Evolutionary conservation across 2,113 vertebrate species (phyloP).

Genomic region (Mus musculus): DNA sequence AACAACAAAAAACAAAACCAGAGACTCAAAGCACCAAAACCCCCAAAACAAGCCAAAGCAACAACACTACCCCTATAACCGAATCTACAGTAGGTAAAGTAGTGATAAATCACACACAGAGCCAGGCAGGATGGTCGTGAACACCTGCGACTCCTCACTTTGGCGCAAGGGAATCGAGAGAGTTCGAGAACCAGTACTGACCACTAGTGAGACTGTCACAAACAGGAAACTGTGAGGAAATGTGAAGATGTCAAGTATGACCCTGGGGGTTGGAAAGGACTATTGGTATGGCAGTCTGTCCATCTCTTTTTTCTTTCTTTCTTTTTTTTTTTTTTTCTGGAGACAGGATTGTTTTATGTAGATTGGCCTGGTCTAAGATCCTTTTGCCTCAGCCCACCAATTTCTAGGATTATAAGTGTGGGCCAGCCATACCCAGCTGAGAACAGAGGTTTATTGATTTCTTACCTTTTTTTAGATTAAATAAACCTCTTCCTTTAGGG

Average conservation of each 20-base stretch:
- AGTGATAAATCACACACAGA: not conserved
- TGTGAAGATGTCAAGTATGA: not conserved
- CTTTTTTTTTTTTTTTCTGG: not conserved
- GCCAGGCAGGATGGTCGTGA: not conserved
- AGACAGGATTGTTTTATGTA: not conserved
- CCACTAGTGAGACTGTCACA: not conserved
- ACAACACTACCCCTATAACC: not conserved
- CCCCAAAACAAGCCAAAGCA: not conserved
- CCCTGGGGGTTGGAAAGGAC: slow-evolving; percentile 32
- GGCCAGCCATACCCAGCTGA: not conserved
- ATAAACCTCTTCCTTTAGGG: not conserved
- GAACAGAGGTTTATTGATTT: slow-evolving; percentile 35
- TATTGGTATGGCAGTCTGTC: not conserved
- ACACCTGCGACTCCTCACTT: not conserved
- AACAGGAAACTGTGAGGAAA: not conserved
- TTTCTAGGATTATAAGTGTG: not conserved
- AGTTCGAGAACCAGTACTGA: not conserved
- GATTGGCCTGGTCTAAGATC: not conserved
- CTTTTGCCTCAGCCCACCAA: not conserved
- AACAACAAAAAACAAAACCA: not conserved
- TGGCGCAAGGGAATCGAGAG: not conserved
- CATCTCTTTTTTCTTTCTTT: not conserved
- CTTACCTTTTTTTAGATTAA: slow-evolving; percentile 53
- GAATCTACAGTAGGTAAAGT: not conserved
- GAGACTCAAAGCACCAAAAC: not conserved